Base-by-base conservation (phyloP, 1,140 invertebrate species). In the Pogonomyrmex barbatus region DNA sequence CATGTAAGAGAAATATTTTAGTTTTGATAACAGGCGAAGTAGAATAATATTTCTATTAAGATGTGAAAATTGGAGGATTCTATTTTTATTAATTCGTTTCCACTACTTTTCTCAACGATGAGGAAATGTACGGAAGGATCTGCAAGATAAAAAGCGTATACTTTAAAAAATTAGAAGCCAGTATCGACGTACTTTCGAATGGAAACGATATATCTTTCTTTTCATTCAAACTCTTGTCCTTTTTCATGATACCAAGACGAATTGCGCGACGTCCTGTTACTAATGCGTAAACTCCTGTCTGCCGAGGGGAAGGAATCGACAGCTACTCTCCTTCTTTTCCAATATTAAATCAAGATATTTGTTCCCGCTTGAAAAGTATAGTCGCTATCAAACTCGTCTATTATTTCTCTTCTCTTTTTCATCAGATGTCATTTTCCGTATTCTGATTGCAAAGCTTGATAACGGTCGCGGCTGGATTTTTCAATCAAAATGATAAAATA, bases 181-280 rank as follows among this genome's bases (percentile, higher is more conserved):
- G 47, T 30, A 62, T 75, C 36, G 62, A 63, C 2, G n/a, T 70
- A 68, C 47, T 30, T 60, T 77, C 24, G 58, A 85, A 73, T 52
- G 47, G 47, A 63, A 88, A 81, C 47, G 47, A 86, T 56, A 75
- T 6, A 56, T 71, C 9, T 73, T 63, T 6, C 50, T 60, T 83
- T 50, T 24, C n/a, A 75, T 78, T 87, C 56, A 70, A 85, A 82
- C 4, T 75, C 67, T 39, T 17, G n/a, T 63, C 30, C 14, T 56
- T 60, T 42, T 45, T 30, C 30, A 85, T 24, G 56, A 36, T 60
- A 81, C 14, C 30, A 88, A 90, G 86, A 90, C 87, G 73, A 90
- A 90, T 90, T 86, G 86, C 83, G 68, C 39, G 36, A 58, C 36
- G 56, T 62, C 78, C 88, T 68, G 73, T 63, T 85, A 77, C 24